phyloP scores from a whole-genome alignment of 2,797 vertebrate genomes.

The Esox masquinongy region DNA sequence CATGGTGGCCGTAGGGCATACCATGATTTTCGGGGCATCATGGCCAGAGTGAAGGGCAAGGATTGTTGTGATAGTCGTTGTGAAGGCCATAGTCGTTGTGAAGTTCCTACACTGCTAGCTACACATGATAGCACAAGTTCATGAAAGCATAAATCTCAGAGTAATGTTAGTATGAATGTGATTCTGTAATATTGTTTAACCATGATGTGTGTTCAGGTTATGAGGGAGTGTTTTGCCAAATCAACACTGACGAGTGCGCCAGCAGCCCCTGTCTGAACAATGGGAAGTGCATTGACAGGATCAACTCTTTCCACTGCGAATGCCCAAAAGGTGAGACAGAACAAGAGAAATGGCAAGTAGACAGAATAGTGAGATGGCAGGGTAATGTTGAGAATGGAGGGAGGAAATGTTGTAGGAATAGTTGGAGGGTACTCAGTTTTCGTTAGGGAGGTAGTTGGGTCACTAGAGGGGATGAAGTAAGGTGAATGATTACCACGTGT shows the following conservation, averaged over 20 bases:
- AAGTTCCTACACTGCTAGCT: background rate
- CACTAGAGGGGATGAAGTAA: background rate
- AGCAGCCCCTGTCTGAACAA: slow-evolving; percentile 94
- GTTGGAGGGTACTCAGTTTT: background rate
- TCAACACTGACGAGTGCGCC: slow-evolving; percentile 88
- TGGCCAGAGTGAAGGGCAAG: too few relatives aligned
- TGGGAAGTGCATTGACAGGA: slow-evolving; percentile 93
- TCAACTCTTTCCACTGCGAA: slow-evolving; percentile 95
- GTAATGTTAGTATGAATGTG: background rate
- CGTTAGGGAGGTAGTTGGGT: background rate
- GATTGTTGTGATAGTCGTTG: too few relatives aligned
- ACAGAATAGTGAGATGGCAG: slow-evolving; percentile 2
- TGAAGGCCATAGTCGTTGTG: too few relatives aligned
- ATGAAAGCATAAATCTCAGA: background rate
- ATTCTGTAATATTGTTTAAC: background rate
- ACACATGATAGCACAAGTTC: background rate
- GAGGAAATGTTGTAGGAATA: slow-evolving; percentile 5
- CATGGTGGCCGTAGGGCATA: too few relatives aligned
- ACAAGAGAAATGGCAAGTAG: background rate
- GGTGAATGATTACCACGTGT: slow-evolving; percentile 56
- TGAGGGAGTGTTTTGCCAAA: slow-evolving; percentile 89
- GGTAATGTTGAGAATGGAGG: background rate
- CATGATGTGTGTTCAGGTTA: slow-evolving; percentile 78
- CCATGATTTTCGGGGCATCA: too few relatives aligned
- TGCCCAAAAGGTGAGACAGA: slow-evolving; percentile 87